A percentile compares a stretch with the other conserved stretches of the same genome.
Evolutionary conservation across 2,888 invertebrate species (phyloP).

Genomic region (Aphidoletes aphidimyza): DNA sequence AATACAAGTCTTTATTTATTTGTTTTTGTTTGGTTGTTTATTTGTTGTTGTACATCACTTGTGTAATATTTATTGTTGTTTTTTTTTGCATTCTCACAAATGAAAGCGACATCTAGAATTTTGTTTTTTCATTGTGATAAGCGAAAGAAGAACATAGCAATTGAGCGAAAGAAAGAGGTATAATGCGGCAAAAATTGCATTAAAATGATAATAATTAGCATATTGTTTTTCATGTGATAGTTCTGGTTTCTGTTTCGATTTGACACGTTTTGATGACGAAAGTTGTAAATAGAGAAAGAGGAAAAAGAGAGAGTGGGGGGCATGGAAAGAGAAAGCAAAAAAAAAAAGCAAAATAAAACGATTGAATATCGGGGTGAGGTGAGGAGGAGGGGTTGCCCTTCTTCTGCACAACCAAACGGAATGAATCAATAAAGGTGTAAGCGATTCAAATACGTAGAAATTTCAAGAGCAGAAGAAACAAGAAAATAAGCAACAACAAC

Average conservation of each 20-base stretch:
- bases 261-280: background rate
- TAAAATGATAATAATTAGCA: background rate
- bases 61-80: background rate
- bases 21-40: background rate
- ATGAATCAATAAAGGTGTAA: conserved; percentile 47
- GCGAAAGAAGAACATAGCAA: too few relatives aligned
- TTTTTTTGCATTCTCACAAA: background rate
- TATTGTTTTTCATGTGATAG: background rate
- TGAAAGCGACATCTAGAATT: background rate
- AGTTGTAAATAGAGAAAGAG: background rate
- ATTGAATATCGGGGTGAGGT: too few relatives aligned
- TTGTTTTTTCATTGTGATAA: too few relatives aligned
- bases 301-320: background rate
- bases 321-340: background rate
- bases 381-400: background rate
- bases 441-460: conserved; percentile 33
- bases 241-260: background rate
- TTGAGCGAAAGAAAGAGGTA: background rate
- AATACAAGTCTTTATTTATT: background rate
- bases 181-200: background rate
- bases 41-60: background rate
- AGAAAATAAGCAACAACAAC: background rate
- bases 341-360: too few relatives aligned
- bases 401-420: background rate
- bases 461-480: background rate